A percentile compares a stretch with the other conserved stretches of the same genome.
These are phyloP conservation scores for Trypoxylon attenuatum DNA, from an alignment of 2,888 invertebrate genomes.

Conservation along the genomic window DNA sequence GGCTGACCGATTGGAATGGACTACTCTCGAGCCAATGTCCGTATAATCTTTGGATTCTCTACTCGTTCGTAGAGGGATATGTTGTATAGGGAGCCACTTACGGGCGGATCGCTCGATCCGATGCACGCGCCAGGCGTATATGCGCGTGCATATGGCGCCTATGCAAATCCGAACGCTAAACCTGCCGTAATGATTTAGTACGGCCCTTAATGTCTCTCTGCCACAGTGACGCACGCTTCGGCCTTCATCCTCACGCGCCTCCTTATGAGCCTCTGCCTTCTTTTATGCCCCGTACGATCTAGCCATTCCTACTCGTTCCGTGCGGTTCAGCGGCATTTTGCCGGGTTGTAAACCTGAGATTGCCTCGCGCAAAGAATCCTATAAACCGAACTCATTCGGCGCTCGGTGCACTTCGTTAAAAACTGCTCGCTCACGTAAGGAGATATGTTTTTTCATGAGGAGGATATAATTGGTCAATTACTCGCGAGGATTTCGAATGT, in stretches of 20 bases:
- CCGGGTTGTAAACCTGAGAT: not conserved
- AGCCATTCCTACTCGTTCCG: no score
- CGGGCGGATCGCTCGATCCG: slow-evolving; percentile 24
- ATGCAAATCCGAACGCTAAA: slow-evolving; percentile 38
- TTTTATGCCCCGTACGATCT: not conserved
- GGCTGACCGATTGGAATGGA: not conserved
- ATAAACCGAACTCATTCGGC: no score
- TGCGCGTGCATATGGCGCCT: slow-evolving; percentile 17
- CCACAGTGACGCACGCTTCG: slow-evolving; percentile 22
- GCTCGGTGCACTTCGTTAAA: no score
- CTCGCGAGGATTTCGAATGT: no score
- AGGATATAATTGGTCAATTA: no score
- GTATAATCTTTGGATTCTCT: not conserved
- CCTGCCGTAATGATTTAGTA: slow-evolving; percentile 42
- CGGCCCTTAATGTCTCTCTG: slow-evolving; percentile 32
- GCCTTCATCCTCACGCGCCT: not conserved
- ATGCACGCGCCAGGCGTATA: slow-evolving; percentile 13
- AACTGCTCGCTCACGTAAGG: no score
- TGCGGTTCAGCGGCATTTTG: no score
- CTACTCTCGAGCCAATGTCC: not conserved
- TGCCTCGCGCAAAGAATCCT: not conserved
- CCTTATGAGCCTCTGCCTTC: slow-evolving; percentile 20
- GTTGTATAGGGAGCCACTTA: not conserved
- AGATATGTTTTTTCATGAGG: no score
- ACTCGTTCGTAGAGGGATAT: no score